These are phyloP conservation scores for Stegana nigrithorax DNA, from an alignment of 2,888 invertebrate species.

Conservation along the genomic window DNA sequence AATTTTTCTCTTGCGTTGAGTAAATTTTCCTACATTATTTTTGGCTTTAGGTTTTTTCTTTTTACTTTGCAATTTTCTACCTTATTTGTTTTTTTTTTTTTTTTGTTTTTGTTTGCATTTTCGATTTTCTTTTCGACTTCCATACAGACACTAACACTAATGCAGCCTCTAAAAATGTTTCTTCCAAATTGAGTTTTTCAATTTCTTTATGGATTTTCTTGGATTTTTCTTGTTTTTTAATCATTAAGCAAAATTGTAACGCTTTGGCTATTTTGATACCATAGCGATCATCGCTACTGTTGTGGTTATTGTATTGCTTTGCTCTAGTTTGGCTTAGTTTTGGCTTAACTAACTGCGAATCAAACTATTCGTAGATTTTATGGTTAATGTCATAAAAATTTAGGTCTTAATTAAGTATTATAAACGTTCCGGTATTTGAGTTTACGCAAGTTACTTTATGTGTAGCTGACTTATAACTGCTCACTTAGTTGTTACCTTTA, in stretches of 20 bases:
- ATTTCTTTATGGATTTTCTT: conserved; percentile 12
- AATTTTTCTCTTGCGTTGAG: too few species aligned
- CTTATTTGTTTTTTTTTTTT: conserved; percentile 24
- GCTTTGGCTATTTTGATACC: conserved; percentile 15
- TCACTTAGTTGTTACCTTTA: too few species aligned
- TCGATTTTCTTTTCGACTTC: too few species aligned
- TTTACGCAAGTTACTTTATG: too few species aligned
- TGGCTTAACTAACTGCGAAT: conserved; percentile 47
- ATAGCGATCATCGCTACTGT: neutral
- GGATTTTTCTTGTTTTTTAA: neutral
- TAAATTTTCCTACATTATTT: conserved; percentile 35
- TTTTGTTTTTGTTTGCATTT: neutral
- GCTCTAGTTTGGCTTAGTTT: conserved; percentile 20
- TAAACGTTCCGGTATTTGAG: conserved; percentile 51
- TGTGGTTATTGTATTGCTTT: conserved; percentile 20
- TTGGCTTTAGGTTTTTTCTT: conserved; percentile 46
- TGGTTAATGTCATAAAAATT: conserved; percentile 57
- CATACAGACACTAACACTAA: too few species aligned
- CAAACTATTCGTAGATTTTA: conserved; percentile 53
- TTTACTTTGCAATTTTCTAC: conserved; percentile 8
- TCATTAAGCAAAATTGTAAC: conserved; percentile 14
- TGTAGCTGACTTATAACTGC: too few species aligned
- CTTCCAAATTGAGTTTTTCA: too few species aligned
- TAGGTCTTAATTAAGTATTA: conserved; percentile 53
- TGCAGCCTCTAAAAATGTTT: too few species aligned